Percentiles rank a stretch among this genome's conserved stretches.
Evolutionary conservation across 2,888 invertebrate species (phyloP).

Genomic region (Phaonia tiefii): DNA sequence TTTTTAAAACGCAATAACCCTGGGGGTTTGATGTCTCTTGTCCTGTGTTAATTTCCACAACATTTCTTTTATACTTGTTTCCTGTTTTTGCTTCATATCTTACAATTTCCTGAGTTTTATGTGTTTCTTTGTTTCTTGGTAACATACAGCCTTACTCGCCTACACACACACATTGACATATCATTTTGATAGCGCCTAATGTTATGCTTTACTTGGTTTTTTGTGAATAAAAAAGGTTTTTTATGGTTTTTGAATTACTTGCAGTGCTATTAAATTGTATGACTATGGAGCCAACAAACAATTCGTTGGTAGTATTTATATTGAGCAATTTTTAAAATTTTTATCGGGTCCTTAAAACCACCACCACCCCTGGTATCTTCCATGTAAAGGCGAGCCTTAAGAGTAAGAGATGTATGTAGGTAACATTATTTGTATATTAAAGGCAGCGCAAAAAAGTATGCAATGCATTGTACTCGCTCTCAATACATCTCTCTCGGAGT

Average conservation of each 20-base stretch:
- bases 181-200: conserved; percentile 39
- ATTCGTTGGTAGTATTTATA: background rate
- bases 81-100: conserved; percentile 4
- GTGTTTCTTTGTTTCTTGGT: background rate
- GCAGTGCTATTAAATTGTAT: conserved; percentile 29
- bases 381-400: background rate
- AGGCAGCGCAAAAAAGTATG: conserved; percentile 32
- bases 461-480: conserved; percentile 8
- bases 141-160: background rate
- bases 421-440: conserved; percentile 43
- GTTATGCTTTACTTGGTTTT: conserved; percentile 17
- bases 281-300: background rate
- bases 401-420: background rate
- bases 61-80: background rate
- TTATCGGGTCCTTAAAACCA: conserved; percentile 27
- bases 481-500: too few relatives aligned
- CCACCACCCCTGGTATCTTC: background rate
- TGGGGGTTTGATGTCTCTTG: too few relatives aligned
- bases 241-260: conserved; percentile 46
- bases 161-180: background rate
- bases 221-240: conserved; percentile 1
- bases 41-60: background rate
- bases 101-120: conserved; percentile 30
- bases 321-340: conserved; percentile 30
- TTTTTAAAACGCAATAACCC: conserved; percentile 6